Base-by-base conservation (phyloP, 2,888 invertebrate species). In the Mesochorus sp. region DNA sequence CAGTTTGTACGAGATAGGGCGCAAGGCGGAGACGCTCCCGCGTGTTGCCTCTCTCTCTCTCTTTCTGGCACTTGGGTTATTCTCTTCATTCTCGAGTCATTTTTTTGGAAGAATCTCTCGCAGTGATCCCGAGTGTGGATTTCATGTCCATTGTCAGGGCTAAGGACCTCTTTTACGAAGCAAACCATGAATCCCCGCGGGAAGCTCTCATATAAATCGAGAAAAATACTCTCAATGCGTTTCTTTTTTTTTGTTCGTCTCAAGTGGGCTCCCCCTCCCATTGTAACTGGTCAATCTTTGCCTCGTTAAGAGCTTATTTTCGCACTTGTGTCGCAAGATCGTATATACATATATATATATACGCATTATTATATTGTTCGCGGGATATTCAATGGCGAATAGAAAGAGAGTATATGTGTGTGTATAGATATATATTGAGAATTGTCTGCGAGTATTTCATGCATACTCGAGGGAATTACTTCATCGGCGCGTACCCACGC, bases 281-380 rank as follows among this genome's bases (percentile, higher is more conserved):
- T 89, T 89, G 89, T 89, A 81, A 79, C 64, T 44, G 88, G 89
- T 90, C 90, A 90, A 91, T 91, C 89, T 91, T 90, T 87, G 88
- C 87, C 90, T 91, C 89, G 90, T 91, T 90, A 90, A 88, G 84
- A 87, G 87, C 88, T 88, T 88, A 90, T 91, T 91, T 91, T 88
- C 88, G 87, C 88, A 87, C 89, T 89, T 88, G 81, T 76, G 67
- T 77, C 80, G 80, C 71, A 37, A 37, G 12, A 57, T 47, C 19
- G 10, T 12, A n/a, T n/a, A n/a, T n/a, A n/a, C n/a, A n/a, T n/a
- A n/a, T n/a, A n/a, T 31, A 17, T 39, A 55, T 31, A 42, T 26
- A 5, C 47, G 26, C 24, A 39, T 55, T 39, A 37, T 55, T 64
- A 66, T 12, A 57, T 62, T 62, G 64, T 57, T 12, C 37, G 39